Evolutionary conservation across 2,113 vertebrate species (phyloP), one percentile per base, ranked within the genome.

Genomic region (Oryzias javanicus): DNA sequence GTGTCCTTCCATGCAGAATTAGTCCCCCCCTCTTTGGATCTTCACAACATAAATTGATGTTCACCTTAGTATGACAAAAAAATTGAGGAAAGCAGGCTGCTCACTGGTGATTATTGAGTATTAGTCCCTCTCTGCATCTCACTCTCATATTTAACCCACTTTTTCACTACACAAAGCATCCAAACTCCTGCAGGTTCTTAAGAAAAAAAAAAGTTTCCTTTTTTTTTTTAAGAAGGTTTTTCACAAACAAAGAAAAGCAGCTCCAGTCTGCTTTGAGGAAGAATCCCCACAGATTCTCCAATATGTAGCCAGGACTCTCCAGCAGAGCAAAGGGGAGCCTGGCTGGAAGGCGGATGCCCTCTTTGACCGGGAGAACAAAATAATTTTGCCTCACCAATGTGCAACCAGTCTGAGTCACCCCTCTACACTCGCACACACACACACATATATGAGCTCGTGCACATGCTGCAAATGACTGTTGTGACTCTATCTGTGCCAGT

Each of bases 341-440:
- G 74, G 55, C 22, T 58, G 46, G 65, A 66, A 60, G 72, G 53
- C 49, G 60, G 62, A 68, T 66, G 75, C 62, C 79, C 71, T 66
- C 47, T 67, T 64, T 74, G 70, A 87, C 69, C 69, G 13, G 42
- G 19, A 64, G 56, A 52, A 74, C 72, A 65, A 77, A 80, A 79
- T 70, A 49, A 73, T 72, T 74, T 54, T 76, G 77, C 57, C 70
- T 66, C 67, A 51, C 42, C 60, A 44, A 62, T 46, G 55, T 49
- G 49, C 47, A 72, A 35, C 20, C 24, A 59, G 22, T 49, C 54
- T 42, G 17, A 70, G 53, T 55, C 29, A 35, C 42, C 52, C 14
- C 41, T 57, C 44, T 54, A 66, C 15, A 63, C 24, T 27, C 14
- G 44, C 47, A 53, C 22, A 70, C 27, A 48, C 47, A 41, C 42